Evolutionary conservation across 2,888 invertebrate genomes (phyloP).

Genomic region (Hypolimnas misippus): DNA sequence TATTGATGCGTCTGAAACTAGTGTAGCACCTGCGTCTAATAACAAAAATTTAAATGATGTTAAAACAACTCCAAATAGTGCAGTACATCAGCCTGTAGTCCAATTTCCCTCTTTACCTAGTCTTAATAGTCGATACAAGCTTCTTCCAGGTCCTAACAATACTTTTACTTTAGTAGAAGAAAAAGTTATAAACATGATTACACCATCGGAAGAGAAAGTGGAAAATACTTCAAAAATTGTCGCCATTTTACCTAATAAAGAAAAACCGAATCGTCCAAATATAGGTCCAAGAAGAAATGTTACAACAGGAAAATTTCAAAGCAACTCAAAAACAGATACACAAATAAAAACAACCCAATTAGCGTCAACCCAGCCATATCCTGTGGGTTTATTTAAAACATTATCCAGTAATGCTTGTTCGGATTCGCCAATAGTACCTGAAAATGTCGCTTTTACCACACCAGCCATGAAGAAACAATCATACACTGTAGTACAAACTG

Average conservation of each 20-base stretch:
- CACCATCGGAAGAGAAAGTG: constrained; percentile 19
- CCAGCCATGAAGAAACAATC: constrained; percentile 76
- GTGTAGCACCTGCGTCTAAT: constrained; percentile 30
- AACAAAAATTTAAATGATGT: neutral
- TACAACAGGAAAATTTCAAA: constrained; percentile 12
- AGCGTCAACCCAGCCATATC: constrained; percentile 60
- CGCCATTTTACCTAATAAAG: constrained; percentile 13
- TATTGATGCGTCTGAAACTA: constrained; percentile 33
- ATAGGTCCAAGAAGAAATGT: constrained; percentile 20
- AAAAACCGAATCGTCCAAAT: constrained; percentile 4
- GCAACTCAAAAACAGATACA: constrained; percentile 25
- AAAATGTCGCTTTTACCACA: constrained; percentile 57
- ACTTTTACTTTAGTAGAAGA: constrained; percentile 71
- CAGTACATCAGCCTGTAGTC: constrained; percentile 48
- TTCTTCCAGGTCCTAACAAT: constrained; percentile 74
- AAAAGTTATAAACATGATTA: constrained; percentile 42
- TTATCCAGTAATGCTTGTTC: constrained; percentile 52
- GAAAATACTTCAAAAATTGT: constrained; percentile 3
- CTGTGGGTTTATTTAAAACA: constrained; percentile 73
- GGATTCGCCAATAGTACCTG: constrained; percentile 39
- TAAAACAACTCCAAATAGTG: constrained; percentile 17
- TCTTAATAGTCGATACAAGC: constrained; percentile 65
- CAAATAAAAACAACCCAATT: constrained; percentile 16
- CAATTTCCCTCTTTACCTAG: constrained; percentile 60
- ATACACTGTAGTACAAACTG: constrained; percentile 74